Evolutionary conservation across 2,797 vertebrate genomes (phyloP).

Genomic region (Chiroxiphia lanceolata): DNA sequence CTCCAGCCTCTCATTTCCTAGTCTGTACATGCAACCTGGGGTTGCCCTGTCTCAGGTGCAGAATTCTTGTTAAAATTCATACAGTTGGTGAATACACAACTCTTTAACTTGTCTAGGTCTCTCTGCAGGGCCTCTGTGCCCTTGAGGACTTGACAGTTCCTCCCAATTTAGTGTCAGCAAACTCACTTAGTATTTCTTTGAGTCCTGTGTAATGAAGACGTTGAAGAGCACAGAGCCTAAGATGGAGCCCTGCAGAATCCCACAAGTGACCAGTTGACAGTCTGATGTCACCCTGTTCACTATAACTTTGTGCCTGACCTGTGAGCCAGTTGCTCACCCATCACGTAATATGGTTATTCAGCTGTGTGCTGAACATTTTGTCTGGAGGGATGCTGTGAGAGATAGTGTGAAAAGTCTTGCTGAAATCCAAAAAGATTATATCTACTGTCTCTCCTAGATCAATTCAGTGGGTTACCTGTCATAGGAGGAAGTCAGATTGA

Average conservation of each 20-base stretch:
- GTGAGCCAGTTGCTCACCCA: neutral
- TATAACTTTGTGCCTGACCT: neutral
- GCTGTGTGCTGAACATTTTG: no score
- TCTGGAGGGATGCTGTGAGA: neutral
- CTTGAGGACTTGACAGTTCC: neutral
- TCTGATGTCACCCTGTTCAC: neutral
- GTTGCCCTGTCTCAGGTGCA: neutral
- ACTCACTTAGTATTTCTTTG: neutral
- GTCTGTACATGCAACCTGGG: no score
- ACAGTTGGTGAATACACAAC: neutral
- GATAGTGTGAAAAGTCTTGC: neutral
- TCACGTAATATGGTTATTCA: neutral
- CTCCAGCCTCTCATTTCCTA: neutral
- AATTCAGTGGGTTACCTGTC: neutral
- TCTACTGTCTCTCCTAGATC: neutral
- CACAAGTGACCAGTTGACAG: accelerated
- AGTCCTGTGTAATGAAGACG: no score
- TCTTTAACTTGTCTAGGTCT: neutral
- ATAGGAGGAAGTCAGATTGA: neutral
- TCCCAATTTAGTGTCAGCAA: neutral
- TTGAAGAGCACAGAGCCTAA: neutral
- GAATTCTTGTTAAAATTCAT: neutral
- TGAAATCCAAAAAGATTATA: neutral
- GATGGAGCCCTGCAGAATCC: neutral
- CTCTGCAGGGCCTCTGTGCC: neutral